Evolutionary conservation across 2,113 vertebrate species (phyloP).

Genomic region (Megaceryle torquata): DNA sequence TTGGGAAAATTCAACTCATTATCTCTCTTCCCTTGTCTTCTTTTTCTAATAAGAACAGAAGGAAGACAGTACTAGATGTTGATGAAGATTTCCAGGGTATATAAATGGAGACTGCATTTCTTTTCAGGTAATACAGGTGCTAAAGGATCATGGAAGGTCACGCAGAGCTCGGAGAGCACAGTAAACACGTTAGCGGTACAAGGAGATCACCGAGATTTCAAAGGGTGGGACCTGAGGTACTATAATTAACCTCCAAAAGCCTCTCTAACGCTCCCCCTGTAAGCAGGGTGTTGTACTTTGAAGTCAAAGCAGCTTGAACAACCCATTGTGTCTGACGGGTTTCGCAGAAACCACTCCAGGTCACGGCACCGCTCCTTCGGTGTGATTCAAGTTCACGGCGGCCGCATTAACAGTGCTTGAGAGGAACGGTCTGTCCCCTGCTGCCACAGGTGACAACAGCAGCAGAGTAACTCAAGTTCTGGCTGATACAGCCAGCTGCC

Average conservation of each 20-base stretch:
- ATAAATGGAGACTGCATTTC: accelerated
- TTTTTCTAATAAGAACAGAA: not conserved
- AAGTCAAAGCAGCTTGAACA: not conserved
- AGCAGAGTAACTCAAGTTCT: not conserved
- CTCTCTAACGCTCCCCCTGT: not conserved
- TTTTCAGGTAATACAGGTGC: not conserved
- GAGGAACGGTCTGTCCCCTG: not conserved
- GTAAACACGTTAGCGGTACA: accelerated
- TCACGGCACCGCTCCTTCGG: not conserved
- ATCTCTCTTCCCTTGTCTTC: not conserved
- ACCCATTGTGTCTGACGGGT: not conserved
- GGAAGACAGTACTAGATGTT: accelerated
- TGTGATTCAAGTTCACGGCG: not conserved
- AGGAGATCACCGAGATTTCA: not conserved
- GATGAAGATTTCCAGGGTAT: not conserved
- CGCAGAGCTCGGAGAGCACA: not conserved
- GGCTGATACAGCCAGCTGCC: not conserved
- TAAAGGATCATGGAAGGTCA: not conserved
- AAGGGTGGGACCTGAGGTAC: not conserved
- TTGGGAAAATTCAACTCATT: accelerated
- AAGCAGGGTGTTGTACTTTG: not conserved
- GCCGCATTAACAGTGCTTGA: not conserved
- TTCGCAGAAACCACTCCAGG: not conserved
- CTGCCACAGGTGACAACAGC: not conserved
- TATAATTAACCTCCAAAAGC: conserved; percentile 23